phyloP scores from a whole-genome alignment of 23 tunicate genomes.

The Pegea sp. region DNA sequence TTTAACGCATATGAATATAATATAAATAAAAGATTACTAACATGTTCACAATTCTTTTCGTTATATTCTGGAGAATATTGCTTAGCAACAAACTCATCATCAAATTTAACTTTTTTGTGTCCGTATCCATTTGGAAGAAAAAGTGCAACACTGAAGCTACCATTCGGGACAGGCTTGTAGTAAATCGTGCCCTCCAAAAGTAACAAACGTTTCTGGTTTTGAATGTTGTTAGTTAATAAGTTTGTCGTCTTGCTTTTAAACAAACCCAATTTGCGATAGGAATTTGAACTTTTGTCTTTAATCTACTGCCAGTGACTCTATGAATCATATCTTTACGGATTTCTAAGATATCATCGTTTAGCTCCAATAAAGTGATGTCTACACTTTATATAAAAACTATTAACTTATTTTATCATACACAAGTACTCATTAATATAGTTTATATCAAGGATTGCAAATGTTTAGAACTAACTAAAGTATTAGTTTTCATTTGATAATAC shows the following conservation, averaged over 20 bases:
- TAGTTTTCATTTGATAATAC: no score
- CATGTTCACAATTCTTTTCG: slow-evolving; percentile 30
- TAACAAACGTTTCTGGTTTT: neutral
- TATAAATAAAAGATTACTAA: slow-evolving; percentile 2
- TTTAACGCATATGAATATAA: no score
- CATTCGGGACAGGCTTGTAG: neutral
- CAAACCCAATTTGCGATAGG: neutral
- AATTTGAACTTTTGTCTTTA: neutral
- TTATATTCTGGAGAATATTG: slow-evolving; percentile 9
- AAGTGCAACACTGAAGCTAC: neutral
- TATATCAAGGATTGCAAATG: no score
- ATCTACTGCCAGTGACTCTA: neutral
- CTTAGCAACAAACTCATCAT: slow-evolving; percentile 5
- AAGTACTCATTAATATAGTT: no score
- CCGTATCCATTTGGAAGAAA: slow-evolving; percentile 19
- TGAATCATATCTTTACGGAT: neutral
- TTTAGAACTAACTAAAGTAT: no score
- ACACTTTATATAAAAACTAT: neutral
- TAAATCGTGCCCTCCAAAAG: neutral
- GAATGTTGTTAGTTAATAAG: no score
- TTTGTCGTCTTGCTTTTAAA: neutral
- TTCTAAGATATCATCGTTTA: neutral
- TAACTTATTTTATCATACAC: no score
- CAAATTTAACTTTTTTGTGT: slow-evolving; percentile 19
- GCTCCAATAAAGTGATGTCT: neutral